Percentiles rank a stretch among this genome's conserved stretches.
These are phyloP conservation scores for Cyanistes caeruleus DNA, from an alignment of 2,113 vertebrate genomes.

Conservation along the genomic window DNA sequence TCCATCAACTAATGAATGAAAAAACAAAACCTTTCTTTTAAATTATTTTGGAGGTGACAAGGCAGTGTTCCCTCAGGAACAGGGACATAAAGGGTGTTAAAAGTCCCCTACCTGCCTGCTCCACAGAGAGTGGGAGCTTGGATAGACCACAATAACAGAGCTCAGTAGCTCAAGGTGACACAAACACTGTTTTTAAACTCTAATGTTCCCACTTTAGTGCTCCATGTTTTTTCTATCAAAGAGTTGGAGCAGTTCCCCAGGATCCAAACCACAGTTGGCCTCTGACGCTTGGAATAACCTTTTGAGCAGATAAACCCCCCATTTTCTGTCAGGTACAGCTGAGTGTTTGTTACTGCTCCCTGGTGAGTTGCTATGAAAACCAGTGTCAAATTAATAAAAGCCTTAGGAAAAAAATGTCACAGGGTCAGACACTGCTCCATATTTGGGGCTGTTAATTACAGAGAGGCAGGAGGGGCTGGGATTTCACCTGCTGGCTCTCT, in stretches of 20 bases:
- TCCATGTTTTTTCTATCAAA: background rate
- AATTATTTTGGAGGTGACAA: background rate
- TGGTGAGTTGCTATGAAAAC: slow-evolving; percentile 36
- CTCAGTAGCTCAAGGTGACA: background rate
- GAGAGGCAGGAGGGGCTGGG: background rate
- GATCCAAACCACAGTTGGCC: background rate
- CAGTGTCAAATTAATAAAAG: slow-evolving; percentile 55
- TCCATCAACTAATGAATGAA: background rate
- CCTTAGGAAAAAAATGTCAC: slow-evolving; percentile 13
- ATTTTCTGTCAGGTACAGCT: slow-evolving; percentile 38
- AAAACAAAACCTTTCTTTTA: background rate
- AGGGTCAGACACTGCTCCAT: background rate
- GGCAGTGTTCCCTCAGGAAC: background rate
- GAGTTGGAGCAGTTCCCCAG: background rate
- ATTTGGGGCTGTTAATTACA: slow-evolving; percentile 50
- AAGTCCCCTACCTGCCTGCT: background rate
- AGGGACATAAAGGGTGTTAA: background rate
- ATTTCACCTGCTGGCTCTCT: slow-evolving; percentile 29
- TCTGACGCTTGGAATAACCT: background rate
- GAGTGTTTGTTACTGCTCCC: slow-evolving; percentile 43
- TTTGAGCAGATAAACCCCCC: slow-evolving; percentile 23
- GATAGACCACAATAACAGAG: background rate
- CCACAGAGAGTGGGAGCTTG: background rate
- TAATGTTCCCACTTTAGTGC: background rate
- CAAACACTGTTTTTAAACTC: background rate